Evolutionary conservation across 2,113 vertebrate genomes (phyloP).

Genomic region (Origma solitaria): DNA sequence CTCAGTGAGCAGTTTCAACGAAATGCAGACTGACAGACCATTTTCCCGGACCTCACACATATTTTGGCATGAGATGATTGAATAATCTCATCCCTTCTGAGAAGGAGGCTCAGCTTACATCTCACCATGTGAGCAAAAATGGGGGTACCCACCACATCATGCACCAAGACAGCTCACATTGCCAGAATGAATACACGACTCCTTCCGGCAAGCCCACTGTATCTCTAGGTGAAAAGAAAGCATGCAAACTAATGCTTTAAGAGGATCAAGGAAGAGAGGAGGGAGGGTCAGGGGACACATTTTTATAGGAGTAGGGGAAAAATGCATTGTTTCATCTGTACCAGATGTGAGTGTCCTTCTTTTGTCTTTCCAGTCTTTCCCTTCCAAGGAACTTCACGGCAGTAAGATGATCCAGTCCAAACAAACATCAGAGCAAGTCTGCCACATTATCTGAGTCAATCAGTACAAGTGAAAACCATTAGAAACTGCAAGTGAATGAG

Average conservation of each 20-base stretch:
- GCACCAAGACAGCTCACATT: background rate
- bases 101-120: background rate
- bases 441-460: background rate
- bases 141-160: fast-evolving
- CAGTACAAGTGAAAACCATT: background rate
- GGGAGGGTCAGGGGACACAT: background rate
- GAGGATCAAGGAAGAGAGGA: background rate
- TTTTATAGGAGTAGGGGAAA: background rate
- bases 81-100: background rate
- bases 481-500: background rate
- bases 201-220: background rate
- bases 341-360: background rate
- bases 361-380: background rate
- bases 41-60: background rate
- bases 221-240: background rate
- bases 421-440: background rate
- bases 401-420: background rate
- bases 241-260: background rate
- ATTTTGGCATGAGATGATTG: background rate
- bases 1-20: background rate
- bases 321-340: background rate
- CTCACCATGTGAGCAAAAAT: background rate
- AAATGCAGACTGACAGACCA: background rate
- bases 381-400: background rate
- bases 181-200: background rate